Base-by-base conservation (phyloP, 2,113 vertebrate species). In the Lophotis ruficrista region DNA sequence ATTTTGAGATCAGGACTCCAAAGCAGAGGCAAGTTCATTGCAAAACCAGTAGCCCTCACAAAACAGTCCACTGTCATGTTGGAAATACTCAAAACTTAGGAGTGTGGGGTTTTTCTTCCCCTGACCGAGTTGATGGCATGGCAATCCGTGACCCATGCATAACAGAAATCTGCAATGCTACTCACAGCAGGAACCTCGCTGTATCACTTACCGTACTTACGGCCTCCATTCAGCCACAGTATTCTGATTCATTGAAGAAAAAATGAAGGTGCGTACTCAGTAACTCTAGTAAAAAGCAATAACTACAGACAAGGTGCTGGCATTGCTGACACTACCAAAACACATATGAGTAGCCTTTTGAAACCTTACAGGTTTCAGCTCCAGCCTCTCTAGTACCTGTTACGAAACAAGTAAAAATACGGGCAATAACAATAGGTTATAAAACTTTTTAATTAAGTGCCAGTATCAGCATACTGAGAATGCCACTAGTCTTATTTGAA, bases 241-340 rank as follows among this genome's bases (percentile, higher is more conserved):
- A 5, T 87, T 90, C 38, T 47, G 41, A 56, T 64, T 82, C 69
- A 80, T 4, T 69, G 28, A 89, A 87, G 72, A 73, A 91, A 94
- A 41, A 38, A 41, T 4, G 1, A 69, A 88, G 41, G 57, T 27
- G 54, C 11, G 9, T 50, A 89, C 65, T 76, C n/a, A 61, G 83
- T 93, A 97, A 96, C 88, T 85, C 80, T 54, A 96, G 71, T 79
- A 92, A 86, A 76, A 96, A 94, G 80, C 88, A 95, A 83, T 77
- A 96, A 95, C 81, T 82, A 94, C 18, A 91, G 61, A 97, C 78
- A 82, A 90, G 37, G 41, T 84, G 60, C 75, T 95, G 71, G 50
- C 90, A 50, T 76, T 94, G 94, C 94, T 95, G 25, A 51, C 68
- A 33, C 93, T 94, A 95, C 93, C 31, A 48, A 86, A 93, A 92